phyloP scores from a whole-genome alignment of 1,140 invertebrate genomes.

The Bombus polaris region DNA sequence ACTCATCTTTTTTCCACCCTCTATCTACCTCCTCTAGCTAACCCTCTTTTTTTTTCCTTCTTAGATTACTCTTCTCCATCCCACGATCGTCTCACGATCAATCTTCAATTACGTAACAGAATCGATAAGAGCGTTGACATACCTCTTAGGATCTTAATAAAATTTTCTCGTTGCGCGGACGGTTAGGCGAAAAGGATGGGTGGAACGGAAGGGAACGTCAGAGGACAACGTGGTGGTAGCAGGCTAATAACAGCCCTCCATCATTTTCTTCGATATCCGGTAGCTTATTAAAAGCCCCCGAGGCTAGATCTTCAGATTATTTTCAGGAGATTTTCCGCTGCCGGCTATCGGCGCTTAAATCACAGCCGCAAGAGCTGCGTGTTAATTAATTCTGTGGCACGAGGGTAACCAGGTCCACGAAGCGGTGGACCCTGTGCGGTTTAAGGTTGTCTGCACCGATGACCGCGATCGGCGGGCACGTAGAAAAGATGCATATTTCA shows the following conservation, averaged over 20 bases:
- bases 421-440: conserved; percentile 34
- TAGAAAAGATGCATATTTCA: conserved; percentile 38
- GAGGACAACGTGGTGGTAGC: neutral
- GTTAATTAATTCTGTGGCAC: conserved; percentile 68
- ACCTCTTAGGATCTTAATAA: conserved; percentile 47
- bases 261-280: conserved; percentile 44
- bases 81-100: conserved; percentile 22
- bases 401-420: conserved; percentile 34
- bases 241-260: conserved; percentile 44
- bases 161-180: conserved; percentile 27
- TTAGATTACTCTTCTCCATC: conserved; percentile 5
- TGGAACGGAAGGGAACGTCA: too few relatives aligned
- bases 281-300: conserved; percentile 49
- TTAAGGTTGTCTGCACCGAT: conserved; percentile 43
- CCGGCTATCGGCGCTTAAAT: conserved; percentile 34
- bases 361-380: conserved; percentile 49
- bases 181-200: neutral
- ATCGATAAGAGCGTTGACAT: conserved; percentile 30
- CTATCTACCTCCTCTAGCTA: too few relatives aligned
- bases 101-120: conserved; percentile 46
- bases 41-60: neutral
- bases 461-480: neutral
- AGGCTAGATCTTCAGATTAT: conserved; percentile 57
- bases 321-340: conserved; percentile 40
- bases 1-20: conserved; percentile 3